Evolutionary conservation across 2,888 invertebrate genomes (phyloP).

Genomic region (Drosophila macrospina): DNA sequence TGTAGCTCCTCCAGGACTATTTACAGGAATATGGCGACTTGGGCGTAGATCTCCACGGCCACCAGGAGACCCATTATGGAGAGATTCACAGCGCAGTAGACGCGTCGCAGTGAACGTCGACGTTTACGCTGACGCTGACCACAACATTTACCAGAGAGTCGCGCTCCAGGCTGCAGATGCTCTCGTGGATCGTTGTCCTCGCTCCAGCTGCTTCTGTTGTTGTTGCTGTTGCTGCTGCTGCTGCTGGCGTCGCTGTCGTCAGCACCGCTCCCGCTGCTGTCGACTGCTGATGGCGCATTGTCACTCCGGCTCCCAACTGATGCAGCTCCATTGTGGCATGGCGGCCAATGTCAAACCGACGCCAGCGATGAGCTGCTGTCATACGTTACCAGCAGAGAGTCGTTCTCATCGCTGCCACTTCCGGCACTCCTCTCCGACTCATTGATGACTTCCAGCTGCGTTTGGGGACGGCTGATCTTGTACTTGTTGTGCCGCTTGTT

Average conservation of each 20-base stretch:
- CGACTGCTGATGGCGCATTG: slow-evolving; percentile 23
- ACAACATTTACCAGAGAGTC: slow-evolving; percentile 76
- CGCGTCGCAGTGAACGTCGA: slow-evolving; percentile 83
- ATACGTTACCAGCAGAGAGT: slow-evolving; percentile 85
- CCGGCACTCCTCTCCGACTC: slow-evolving; percentile 84
- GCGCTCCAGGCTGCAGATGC: slow-evolving; percentile 54
- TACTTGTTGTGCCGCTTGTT: slow-evolving; percentile 84
- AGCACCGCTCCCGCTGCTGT: slow-evolving; percentile 25
- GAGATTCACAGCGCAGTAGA: slow-evolving; percentile 83
- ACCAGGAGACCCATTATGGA: slow-evolving; percentile 83
- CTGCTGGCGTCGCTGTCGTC: slow-evolving; percentile 20
- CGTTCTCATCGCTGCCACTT: slow-evolving; percentile 85
- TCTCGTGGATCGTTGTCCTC: slow-evolving; percentile 41
- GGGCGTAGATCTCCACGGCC: slow-evolving; percentile 84
- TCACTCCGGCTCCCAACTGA: slow-evolving; percentile 47
- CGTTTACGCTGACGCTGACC: slow-evolving; percentile 76
- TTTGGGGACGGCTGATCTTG: slow-evolving; percentile 82
- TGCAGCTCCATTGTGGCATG: slow-evolving; percentile 81
- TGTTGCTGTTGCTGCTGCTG: slow-evolving; percentile 29
- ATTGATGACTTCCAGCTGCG: slow-evolving; percentile 84
- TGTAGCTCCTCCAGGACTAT: background rate
- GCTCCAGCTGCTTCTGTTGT: slow-evolving; percentile 25
- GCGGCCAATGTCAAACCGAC: slow-evolving; percentile 85
- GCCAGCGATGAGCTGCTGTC: slow-evolving; percentile 84
- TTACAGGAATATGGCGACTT: slow-evolving; percentile 83